These are phyloP conservation scores for Danaus plexippus DNA, from an alignment of 1,140 invertebrate genomes.

Conservation along the genomic window DNA sequence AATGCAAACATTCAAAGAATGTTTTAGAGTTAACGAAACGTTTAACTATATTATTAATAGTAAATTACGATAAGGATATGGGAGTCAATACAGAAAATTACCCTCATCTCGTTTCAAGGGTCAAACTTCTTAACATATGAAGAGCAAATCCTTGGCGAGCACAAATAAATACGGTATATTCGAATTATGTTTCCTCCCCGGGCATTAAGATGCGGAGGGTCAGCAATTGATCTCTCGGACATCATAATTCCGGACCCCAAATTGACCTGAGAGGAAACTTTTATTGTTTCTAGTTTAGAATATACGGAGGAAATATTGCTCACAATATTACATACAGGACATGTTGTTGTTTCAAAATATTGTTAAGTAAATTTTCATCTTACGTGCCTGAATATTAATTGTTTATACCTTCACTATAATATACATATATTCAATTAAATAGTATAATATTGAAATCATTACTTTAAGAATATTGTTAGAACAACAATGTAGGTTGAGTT, in stretches of 20 bases:
- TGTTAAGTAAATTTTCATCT: neutral
- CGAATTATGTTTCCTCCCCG: slow-evolving; percentile 62
- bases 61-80: slow-evolving; percentile 30
- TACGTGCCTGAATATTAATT: too few relatives aligned
- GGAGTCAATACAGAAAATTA: slow-evolving; percentile 55
- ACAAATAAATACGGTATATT: slow-evolving; percentile 62
- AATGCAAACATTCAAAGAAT: too few relatives aligned
- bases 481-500: too few relatives aligned
- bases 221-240: slow-evolving; percentile 49
- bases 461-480: too few relatives aligned
- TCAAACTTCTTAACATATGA: slow-evolving; percentile 64
- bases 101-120: slow-evolving; percentile 55
- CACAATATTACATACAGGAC: neutral
- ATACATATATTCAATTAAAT: too few relatives aligned
- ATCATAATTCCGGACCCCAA: slow-evolving; percentile 42
- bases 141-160: slow-evolving; percentile 60
- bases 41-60: slow-evolving; percentile 9
- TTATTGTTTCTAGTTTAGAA: slow-evolving; percentile 40
- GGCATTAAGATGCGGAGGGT: slow-evolving; percentile 60
- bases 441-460: too few relatives aligned
- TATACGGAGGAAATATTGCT: neutral
- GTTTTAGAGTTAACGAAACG: neutral
- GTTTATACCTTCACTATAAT: too few relatives aligned
- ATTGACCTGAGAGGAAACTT: slow-evolving; percentile 48
- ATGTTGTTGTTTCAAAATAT: neutral